Conservation (phyloP, 1,140 invertebrate species). For the silkworm (Bombyx mori) region ASM3026992v2 NC_085129.1:6990001-6990500, state of each 20-base stretch:
- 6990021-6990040: conserved; percentile 62
- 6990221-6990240: not conserved
- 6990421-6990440: too few species aligned
- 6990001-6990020: conserved; percentile 49
- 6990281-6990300: conserved; percentile 19
- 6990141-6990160: conserved; percentile 29
- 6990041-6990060: conserved; percentile 61
- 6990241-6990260: not conserved
- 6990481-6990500: too few species aligned
- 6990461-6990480: too few species aligned
- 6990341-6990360: conserved; percentile 46
- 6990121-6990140: conserved; percentile 43
- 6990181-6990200: conserved; percentile 45
- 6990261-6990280: conserved; percentile 1
- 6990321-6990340: conserved; percentile 19
- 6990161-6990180: conserved; percentile 12
- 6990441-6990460: too few species aligned
- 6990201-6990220: not conserved
- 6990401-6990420: conserved; percentile 40
- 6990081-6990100: conserved; percentile 53
- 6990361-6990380: conserved; percentile 53
- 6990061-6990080: conserved; percentile 61
- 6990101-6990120: conserved; percentile 21
- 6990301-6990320: conserved; percentile 10
- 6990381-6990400: conserved; percentile 31